Conservation (phyloP, 2,113 vertebrate species). For the Lophura nycthemera region DNA sequence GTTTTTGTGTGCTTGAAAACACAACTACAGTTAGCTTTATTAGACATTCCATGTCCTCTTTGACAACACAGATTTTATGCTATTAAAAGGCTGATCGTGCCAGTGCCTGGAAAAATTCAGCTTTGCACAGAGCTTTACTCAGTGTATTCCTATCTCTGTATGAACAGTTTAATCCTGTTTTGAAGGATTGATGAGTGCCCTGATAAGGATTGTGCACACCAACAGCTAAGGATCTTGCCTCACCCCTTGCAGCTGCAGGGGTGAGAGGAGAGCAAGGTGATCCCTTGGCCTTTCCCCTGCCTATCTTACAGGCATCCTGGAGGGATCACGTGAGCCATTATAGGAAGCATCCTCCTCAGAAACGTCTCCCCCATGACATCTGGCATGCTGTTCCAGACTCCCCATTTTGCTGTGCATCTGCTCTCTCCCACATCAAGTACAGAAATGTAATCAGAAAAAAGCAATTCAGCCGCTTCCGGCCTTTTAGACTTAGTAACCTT, state of each 20-base stretch:
- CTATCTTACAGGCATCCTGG: fast-evolving
- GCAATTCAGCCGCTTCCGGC: neutral
- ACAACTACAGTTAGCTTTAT: neutral
- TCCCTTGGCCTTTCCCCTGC: neutral
- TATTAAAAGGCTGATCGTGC: neutral
- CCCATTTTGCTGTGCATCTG: neutral
- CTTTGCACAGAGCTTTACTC: neutral
- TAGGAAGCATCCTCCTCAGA: neutral
- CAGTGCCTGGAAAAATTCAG: neutral
- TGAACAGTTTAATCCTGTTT: neutral
- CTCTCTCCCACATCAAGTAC: neutral
- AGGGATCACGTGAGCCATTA: fast-evolving
- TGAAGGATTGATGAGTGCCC: neutral
- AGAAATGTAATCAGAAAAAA: neutral
- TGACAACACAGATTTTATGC: neutral
- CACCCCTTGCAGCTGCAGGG: neutral
- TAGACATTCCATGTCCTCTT: neutral
- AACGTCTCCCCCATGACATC: neutral
- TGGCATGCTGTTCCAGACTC: neutral
- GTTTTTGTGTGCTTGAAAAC: neutral
- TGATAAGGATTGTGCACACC: neutral
- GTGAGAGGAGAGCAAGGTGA: neutral
- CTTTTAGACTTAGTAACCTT: neutral
- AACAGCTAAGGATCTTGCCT: neutral
- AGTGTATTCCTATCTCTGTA: neutral